These are phyloP conservation scores for Tenebrosternarchus preto DNA, from an alignment of 2,113 vertebrate species.

Conservation along the genomic window DNA sequence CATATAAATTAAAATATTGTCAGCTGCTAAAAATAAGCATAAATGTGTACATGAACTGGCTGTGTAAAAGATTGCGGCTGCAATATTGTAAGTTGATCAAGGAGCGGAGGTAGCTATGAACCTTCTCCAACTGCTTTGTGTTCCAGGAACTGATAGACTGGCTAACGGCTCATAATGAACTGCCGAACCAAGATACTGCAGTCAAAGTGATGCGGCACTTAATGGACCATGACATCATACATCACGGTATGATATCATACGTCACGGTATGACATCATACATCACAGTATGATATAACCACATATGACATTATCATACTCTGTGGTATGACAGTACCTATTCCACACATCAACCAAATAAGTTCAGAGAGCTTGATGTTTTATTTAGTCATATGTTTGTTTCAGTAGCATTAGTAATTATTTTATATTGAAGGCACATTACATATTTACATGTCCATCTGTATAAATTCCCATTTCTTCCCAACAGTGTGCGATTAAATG, in stretches of 20 bases:
- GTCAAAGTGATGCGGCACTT: conserved; percentile 84
- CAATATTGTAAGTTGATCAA: conserved; percentile 85
- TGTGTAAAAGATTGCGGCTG: conserved; percentile 74
- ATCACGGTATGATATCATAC: conserved; percentile 82
- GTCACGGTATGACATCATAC: too few relatives aligned
- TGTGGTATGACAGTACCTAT: too few relatives aligned
- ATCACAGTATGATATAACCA: not conserved
- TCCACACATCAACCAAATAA: too few relatives aligned
- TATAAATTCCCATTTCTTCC: conserved; percentile 13
- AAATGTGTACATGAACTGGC: too few relatives aligned
- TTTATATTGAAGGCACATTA: too few relatives aligned
- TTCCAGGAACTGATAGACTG: conserved; percentile 84
- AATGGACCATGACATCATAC: conserved; percentile 85
- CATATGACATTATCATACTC: not conserved
- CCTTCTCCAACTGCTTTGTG: conserved; percentile 86
- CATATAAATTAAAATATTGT: too few relatives aligned
- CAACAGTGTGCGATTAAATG: conserved; percentile 84
- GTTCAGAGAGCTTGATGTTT: too few relatives aligned
- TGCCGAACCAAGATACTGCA: conserved; percentile 75
- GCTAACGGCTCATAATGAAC: conserved; percentile 82
- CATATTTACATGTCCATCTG: not conserved
- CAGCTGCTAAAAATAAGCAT: too few relatives aligned
- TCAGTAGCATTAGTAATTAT: too few relatives aligned
- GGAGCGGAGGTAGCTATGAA: conserved; percentile 79
- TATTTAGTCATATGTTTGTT: too few relatives aligned